phyloP scores from a whole-genome alignment of 2,888 invertebrate genomes.

The Bruchidius siliquastri region DNA sequence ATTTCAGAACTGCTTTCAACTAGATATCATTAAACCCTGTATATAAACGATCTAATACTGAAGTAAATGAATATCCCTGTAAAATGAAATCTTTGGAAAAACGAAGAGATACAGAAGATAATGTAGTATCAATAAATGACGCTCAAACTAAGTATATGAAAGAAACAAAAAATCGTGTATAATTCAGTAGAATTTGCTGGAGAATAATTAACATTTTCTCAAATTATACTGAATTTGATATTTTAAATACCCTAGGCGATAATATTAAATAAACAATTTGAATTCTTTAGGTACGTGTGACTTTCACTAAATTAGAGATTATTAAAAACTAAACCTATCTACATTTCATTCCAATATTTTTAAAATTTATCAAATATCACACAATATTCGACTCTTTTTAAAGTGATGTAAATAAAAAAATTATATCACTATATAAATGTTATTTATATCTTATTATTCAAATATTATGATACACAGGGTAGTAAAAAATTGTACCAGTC shows the following conservation, averaged over 20 bases:
- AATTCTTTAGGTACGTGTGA: neutral
- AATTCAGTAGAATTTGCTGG: neutral
- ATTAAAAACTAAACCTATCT: neutral
- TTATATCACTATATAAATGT: neutral
- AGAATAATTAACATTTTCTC: neutral
- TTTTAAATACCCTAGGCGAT: neutral
- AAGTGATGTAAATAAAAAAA: constrained; percentile 2
- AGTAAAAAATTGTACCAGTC: no score
- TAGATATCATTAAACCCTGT: constrained; percentile 22
- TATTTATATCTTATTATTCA: neutral
- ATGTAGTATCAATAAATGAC: neutral
- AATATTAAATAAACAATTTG: neutral
- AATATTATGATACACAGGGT: neutral
- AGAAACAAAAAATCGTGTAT: constrained; percentile 8
- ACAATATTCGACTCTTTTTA: constrained; percentile 1
- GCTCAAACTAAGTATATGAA: constrained; percentile 6
- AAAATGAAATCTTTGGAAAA: constrained; percentile 8
- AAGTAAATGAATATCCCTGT: constrained; percentile 12
- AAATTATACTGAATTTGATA: neutral
- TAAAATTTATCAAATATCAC: constrained; percentile 1
- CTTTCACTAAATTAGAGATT: neutral
- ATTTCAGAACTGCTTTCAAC: constrained; percentile 11
- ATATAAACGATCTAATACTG: constrained; percentile 27
- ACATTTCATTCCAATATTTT: constrained; percentile 1
- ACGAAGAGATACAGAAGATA: constrained; percentile 2